Base-by-base conservation (phyloP, 2,888 invertebrate genomes). In the Rhyacophila evoluta region DNA sequence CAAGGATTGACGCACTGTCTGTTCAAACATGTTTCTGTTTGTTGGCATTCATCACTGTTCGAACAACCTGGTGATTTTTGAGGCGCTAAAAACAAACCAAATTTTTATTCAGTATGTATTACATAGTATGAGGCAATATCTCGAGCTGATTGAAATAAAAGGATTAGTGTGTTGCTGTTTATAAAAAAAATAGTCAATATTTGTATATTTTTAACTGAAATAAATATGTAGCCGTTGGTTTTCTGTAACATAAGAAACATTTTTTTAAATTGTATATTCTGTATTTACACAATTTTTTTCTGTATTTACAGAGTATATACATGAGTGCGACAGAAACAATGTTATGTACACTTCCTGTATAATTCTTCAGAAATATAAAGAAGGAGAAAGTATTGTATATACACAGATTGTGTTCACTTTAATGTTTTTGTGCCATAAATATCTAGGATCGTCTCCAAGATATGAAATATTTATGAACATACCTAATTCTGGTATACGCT, bases 1-100 rank as follows among this genome's bases (percentile, higher is more conserved):
- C 97, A 97, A 0, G 95, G 95, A 85, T 94, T 93, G n/a, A 93
- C 91, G 85, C 97, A 97, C 77, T 90, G 91, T 72, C 93, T 91
- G 83, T 93, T 93, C 74, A 93, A 85, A 83, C 96, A 96, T 5
- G 93, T 91, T 85, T 94, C 94, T 72, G 92, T 93, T 36, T 91
- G 87, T 11, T 92, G 88, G 84, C 97, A 97, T 72, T 96, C 95
- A 15, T 91, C 90, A 83, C 95, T 92, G 15, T 91, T 90, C 82
- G 89, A 90, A 84, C 97, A 97, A 83, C 94, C 93, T 27, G 90
- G 88, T 84, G 91, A 86, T 83, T 86, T 85, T 83, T 86, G 85
- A 72, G 87, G 86, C 79, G 84, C 87, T 87, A 72, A 72, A 79
- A 73, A 33, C 8, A 15, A 33, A 69, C 27, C 28, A 69, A 29